phyloP scores from a whole-genome alignment of 2,797 vertebrate genomes.

The Tiaroga cobitis region DNA sequence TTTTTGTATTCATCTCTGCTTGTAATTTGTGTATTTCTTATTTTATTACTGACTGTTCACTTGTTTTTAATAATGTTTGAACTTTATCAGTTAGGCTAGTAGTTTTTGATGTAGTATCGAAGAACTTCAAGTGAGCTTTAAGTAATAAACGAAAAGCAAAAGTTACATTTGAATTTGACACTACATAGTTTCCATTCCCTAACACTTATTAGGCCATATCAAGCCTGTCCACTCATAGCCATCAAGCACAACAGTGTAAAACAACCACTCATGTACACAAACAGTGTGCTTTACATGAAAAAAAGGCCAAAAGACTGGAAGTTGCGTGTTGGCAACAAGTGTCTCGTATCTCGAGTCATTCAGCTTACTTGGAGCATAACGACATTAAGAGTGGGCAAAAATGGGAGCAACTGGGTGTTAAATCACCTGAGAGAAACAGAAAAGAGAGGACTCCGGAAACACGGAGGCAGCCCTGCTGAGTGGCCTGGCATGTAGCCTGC shows the following conservation, averaged over 20 bases:
- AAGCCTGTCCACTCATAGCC: neutral
- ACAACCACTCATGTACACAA: neutral
- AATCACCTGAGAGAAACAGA: slow-evolving; percentile 67
- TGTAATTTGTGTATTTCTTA: too few species aligned
- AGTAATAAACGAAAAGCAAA: too few species aligned
- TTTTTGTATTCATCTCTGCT: too few species aligned
- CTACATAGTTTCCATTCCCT: neutral
- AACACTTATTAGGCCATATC: neutral
- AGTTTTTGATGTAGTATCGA: too few species aligned
- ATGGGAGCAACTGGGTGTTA: slow-evolving; percentile 42
- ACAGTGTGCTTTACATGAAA: neutral
- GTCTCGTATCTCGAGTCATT: neutral
- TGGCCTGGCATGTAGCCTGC: slow-evolving; percentile 48
- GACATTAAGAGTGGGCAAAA: slow-evolving; percentile 32
- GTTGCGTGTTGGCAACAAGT: neutral
- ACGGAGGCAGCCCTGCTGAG: slow-evolving; percentile 57
- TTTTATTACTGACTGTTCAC: too few species aligned
- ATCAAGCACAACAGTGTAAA: neutral
- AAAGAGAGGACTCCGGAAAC: slow-evolving; percentile 73
- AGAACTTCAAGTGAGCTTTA: too few species aligned
- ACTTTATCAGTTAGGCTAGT: too few species aligned
- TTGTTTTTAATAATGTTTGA: too few species aligned
- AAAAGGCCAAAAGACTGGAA: neutral
- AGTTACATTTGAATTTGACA: slow-evolving; percentile 1
- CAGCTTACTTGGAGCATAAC: neutral